Percentiles rank a stretch among this genome's conserved stretches.
These are phyloP conservation scores for Noctilio leporinus DNA, from an alignment of 2,113 vertebrate species.

Conservation along the genomic window DNA sequence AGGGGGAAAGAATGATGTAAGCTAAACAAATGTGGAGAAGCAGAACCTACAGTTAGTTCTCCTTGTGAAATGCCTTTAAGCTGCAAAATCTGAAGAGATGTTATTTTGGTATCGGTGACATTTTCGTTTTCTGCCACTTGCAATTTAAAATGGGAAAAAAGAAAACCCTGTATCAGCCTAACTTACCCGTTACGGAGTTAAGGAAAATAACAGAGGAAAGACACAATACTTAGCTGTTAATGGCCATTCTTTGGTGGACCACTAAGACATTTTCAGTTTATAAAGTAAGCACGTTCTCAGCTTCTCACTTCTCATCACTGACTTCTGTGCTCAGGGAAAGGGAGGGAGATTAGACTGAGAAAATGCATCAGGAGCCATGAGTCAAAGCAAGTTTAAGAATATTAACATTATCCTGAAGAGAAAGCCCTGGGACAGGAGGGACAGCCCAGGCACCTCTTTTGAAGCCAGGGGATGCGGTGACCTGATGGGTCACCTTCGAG, in stretches of 20 bases:
- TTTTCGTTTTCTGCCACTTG: constrained; percentile 54
- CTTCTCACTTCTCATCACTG: neutral
- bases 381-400: neutral
- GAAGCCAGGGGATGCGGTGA: neutral
- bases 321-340: neutral
- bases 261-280: neutral
- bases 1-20: neutral
- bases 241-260: neutral
- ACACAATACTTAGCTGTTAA: constrained; percentile 4
- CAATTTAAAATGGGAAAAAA: constrained; percentile 41
- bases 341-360: neutral
- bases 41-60: constrained; percentile 14
- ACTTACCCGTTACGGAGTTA: neutral
- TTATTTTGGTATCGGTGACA: constrained; percentile 69
- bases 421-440: neutral
- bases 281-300: neutral
- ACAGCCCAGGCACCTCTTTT: neutral
- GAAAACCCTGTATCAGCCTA: constrained; percentile 39
- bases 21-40: constrained; percentile 6
- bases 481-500: neutral
- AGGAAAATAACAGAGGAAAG: constrained; percentile 39
- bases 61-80: constrained; percentile 31
- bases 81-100: constrained; percentile 51
- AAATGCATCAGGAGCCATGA: neutral
- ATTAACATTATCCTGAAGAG: neutral